Evolutionary conservation across 2,888 invertebrate species (phyloP).

Genomic region (Eustalomyia histrio): DNA sequence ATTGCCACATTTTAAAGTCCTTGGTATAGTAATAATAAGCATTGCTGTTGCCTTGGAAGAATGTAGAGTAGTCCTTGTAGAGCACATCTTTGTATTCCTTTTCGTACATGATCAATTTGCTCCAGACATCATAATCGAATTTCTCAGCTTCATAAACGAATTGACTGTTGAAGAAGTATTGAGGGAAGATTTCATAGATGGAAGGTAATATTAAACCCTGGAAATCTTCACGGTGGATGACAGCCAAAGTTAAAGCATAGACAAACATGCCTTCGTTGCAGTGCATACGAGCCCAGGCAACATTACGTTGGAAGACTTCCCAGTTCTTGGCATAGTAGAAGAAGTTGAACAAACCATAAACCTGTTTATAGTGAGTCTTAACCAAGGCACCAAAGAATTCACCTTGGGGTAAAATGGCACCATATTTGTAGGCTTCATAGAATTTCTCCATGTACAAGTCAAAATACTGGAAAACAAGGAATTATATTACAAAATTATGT

Average conservation of each 20-base stretch:
- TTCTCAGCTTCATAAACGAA: slow-evolving; percentile 84
- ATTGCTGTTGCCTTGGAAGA: slow-evolving; percentile 29
- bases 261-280: slow-evolving; percentile 86
- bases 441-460: slow-evolving; percentile 71
- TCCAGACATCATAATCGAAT: slow-evolving; percentile 80
- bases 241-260: slow-evolving; percentile 83
- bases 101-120: slow-evolving; percentile 79
- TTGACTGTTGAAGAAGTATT: slow-evolving; percentile 85
- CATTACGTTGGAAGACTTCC: slow-evolving; percentile 85
- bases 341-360: slow-evolving; percentile 82
- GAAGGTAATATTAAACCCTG: slow-evolving; percentile 85
- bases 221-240: slow-evolving; percentile 83
- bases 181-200: slow-evolving; percentile 86
- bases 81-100: slow-evolving; percentile 73
- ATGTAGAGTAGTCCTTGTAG: slow-evolving; percentile 50
- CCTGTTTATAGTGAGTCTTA: slow-evolving; percentile 81
- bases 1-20: slow-evolving; percentile 68
- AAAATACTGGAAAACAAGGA: slow-evolving; percentile 62
- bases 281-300: slow-evolving; percentile 84
- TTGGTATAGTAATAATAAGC: slow-evolving; percentile 30
- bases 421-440: slow-evolving; percentile 68
- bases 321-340: slow-evolving; percentile 86
- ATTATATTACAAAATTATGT: neutral
- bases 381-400: slow-evolving; percentile 81
- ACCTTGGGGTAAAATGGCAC: slow-evolving; percentile 81